Conservation (phyloP, 2,113 vertebrate genomes). For the Zootoca vivipara region DNA sequence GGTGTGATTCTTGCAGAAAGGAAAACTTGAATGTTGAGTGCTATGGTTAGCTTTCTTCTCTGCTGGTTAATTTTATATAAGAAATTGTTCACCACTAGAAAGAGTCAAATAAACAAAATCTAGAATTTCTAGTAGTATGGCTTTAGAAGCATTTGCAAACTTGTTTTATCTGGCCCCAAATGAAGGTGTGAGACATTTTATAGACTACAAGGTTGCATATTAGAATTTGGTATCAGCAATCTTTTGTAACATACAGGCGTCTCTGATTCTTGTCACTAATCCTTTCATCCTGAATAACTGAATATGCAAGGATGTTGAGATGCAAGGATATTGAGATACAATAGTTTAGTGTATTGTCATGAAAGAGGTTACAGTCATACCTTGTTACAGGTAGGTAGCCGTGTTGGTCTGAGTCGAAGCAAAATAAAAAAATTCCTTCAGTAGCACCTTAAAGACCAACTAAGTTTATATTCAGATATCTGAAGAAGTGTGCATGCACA, state of each 20-base stretch:
- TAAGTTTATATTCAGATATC: too few relatives aligned
- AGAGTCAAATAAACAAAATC: not conserved
- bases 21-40: not conserved
- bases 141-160: not conserved
- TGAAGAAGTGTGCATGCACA: too few relatives aligned
- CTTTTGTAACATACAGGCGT: not conserved
- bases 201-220: not conserved
- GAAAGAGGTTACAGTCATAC: too few relatives aligned
- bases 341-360: not conserved
- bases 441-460: too few relatives aligned
- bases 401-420: too few relatives aligned
- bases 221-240: not conserved
- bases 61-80: not conserved
- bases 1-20: not conserved
- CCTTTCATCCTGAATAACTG: not conserved
- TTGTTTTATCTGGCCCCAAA: not conserved
- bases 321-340: not conserved
- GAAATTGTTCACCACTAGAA: not conserved
- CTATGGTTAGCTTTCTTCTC: not conserved
- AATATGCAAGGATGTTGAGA: not conserved
- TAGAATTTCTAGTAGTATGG: not conserved
- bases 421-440: too few relatives aligned
- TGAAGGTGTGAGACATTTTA: not conserved
- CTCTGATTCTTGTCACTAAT: not conserved
- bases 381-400: too few relatives aligned